A percentile compares a stretch with the other conserved stretches of the same genome.
Evolutionary conservation across 2,113 vertebrate species (phyloP).

Genomic region (Dryoscopus gambensis): DNA sequence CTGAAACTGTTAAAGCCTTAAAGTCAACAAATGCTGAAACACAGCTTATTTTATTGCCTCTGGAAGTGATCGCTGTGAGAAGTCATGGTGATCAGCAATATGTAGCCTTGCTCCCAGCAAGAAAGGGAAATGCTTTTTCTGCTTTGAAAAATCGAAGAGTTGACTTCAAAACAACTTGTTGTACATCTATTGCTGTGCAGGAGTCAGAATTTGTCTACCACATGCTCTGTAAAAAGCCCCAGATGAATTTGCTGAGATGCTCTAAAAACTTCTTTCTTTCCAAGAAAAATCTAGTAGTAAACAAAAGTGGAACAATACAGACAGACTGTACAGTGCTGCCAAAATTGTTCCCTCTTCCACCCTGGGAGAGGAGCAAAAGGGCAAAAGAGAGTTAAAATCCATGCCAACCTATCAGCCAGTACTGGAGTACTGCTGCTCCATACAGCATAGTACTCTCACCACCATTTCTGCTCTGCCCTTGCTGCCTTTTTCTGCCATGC

Average conservation of each 20-base stretch:
- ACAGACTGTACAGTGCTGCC: not conserved
- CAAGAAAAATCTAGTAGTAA: not conserved
- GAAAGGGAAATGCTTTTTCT: not conserved
- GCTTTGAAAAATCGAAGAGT: not conserved
- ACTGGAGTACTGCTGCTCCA: not conserved
- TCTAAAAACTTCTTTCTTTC: not conserved
- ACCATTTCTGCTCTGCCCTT: not conserved
- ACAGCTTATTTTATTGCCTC: not conserved
- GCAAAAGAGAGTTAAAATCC: not conserved
- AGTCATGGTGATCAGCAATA: not conserved
- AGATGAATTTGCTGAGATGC: not conserved
- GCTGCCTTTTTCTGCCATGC: not conserved
- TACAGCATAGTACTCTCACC: not conserved
- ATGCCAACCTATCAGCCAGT: not conserved
- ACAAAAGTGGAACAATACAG: not conserved
- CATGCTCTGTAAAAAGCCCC: not conserved
- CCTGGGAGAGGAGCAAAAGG: not conserved
- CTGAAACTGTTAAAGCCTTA: not conserved
- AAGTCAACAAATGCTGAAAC: slow-evolving; percentile 20
- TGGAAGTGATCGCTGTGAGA: not conserved
- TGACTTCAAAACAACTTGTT: not conserved
- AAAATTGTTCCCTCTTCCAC: not conserved
- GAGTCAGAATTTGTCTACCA: not conserved
- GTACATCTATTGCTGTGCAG: not conserved
- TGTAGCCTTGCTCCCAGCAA: not conserved